phyloP scores from a whole-genome alignment of 1,140 invertebrate genomes.

The Macrostomum lignano region DNA sequence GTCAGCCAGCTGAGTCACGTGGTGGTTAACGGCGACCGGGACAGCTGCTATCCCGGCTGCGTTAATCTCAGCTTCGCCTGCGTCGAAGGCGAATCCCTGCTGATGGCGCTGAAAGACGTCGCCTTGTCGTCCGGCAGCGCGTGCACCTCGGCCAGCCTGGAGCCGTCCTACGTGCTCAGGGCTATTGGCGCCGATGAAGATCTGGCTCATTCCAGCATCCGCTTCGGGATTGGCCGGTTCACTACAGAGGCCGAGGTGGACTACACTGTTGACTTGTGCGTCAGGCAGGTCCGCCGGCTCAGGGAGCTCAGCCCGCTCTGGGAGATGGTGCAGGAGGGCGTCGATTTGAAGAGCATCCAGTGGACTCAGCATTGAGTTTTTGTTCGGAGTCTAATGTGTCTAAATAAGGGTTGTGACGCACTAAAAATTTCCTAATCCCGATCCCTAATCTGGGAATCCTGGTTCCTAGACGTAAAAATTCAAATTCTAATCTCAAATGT shows the following conservation, averaged over 20 bases:
- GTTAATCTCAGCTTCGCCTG: constrained; percentile 92
- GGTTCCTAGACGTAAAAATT: no score
- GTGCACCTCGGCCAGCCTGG: constrained; percentile 84
- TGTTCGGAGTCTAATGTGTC: no score
- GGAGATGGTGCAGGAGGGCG: constrained; percentile 96
- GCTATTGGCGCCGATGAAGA: constrained; percentile 95
- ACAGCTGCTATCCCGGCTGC: constrained; percentile 63
- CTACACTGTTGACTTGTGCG: constrained; percentile 63
- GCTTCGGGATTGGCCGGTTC: constrained; percentile 88
- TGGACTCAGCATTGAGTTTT: constrained; percentile 50
- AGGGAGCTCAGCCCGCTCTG: constrained; percentile 74
- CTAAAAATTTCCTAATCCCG: no score
- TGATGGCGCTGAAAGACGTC: constrained; percentile 78
- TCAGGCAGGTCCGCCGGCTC: constrained; percentile 56
- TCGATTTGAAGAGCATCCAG: constrained; percentile 81
- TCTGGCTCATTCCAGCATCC: constrained; percentile 88
- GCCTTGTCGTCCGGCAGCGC: constrained; percentile 46
- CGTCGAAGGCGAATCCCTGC: constrained; percentile 60
- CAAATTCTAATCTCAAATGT: no score
- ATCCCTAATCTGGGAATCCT: no score
- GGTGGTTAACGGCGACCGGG: constrained; percentile 67
- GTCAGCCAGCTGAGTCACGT: constrained; percentile 47
- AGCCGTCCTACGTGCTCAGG: constrained; percentile 86
- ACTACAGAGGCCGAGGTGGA: constrained; percentile 81
- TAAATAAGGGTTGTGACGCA: no score